A percentile compares a stretch with the other conserved stretches of the same genome.
Evolutionary conservation across 2,797 vertebrate species (phyloP).

Genomic region (Euthynnus affinis): DNA sequence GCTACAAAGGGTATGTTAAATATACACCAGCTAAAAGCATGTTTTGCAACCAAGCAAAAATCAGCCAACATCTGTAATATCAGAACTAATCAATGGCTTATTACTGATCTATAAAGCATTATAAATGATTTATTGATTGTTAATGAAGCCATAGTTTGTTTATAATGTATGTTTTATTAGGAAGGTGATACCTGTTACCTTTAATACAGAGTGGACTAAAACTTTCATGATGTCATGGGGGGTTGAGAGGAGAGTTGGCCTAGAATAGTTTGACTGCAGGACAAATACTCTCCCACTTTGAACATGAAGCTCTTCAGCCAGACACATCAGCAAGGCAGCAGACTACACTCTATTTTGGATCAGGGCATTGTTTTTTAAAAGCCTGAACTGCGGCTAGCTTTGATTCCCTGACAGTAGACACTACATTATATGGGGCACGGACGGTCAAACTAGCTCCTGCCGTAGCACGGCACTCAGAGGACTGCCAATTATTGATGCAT

Average conservation of each 20-base stretch:
- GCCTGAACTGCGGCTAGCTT: background rate
- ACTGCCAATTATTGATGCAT: conserved; percentile 68
- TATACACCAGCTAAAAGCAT: background rate
- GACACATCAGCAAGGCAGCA: conserved; percentile 8
- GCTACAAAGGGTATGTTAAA: background rate
- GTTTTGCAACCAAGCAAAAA: background rate
- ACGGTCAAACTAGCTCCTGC: conserved; percentile 56
- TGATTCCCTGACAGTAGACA: conserved; percentile 51
- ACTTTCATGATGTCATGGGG: background rate
- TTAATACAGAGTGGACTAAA: background rate
- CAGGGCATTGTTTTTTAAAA: conserved; percentile 41
- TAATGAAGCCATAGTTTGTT: background rate
- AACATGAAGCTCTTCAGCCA: conserved; percentile 16
- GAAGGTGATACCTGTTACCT: background rate
- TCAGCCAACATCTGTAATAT: no score
- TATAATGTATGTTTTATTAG: background rate
- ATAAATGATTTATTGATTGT: background rate
- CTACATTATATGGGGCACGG: conserved; percentile 45
- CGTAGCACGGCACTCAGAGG: conserved; percentile 46
- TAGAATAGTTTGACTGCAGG: background rate
- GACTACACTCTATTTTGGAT: conserved; percentile 9
- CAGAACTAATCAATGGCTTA: background rate
- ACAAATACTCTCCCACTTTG: background rate
- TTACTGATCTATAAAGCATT: background rate
- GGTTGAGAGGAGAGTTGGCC: background rate